Conservation (phyloP, 2,797 vertebrate species). For the Pseudopleuronectes americanus region DNA sequence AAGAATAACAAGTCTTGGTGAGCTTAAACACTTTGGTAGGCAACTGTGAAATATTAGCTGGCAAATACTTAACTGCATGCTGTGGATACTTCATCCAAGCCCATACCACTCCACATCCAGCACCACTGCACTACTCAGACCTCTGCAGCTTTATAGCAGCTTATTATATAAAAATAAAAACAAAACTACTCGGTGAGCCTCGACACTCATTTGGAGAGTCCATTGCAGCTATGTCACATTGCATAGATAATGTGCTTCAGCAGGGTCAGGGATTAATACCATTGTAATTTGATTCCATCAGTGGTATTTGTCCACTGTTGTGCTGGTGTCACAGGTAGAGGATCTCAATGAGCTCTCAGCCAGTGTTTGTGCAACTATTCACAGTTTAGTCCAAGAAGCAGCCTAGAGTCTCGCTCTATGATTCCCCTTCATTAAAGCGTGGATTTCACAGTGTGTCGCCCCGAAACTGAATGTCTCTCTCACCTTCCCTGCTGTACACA, state of each 20-base stretch:
- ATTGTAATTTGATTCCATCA: slow-evolving; percentile 37
- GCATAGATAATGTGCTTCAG: slow-evolving; percentile 55
- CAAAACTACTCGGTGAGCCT: slow-evolving; percentile 67
- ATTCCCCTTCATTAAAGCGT: slow-evolving; percentile 59
- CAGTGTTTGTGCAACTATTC: slow-evolving; percentile 64
- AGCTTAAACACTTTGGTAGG: slow-evolving; percentile 80
- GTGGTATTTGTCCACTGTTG: slow-evolving; percentile 32
- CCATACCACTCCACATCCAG: slow-evolving; percentile 77
- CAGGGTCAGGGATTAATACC: slow-evolving; percentile 43
- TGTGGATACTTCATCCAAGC: slow-evolving; percentile 71
- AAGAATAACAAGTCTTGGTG: slow-evolving; percentile 75
- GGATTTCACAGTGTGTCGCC: slow-evolving; percentile 67
- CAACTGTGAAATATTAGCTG: slow-evolving; percentile 83
- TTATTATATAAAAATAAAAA: slow-evolving; percentile 55
- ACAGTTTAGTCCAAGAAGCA: slow-evolving; percentile 63
- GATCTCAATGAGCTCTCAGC: slow-evolving; percentile 15
- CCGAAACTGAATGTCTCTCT: slow-evolving; percentile 34
- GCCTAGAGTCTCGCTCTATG: slow-evolving; percentile 51
- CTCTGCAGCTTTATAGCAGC: slow-evolving; percentile 76
- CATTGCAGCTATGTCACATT: slow-evolving; percentile 49
- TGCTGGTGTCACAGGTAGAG: slow-evolving; percentile 32
- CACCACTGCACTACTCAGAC: slow-evolving; percentile 78
- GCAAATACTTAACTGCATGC: slow-evolving; percentile 74
- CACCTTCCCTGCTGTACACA: slow-evolving; percentile 15
- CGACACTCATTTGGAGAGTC: slow-evolving; percentile 57